Base-by-base conservation (phyloP, 2,888 invertebrate genomes). In the Prosapia bicincta region DNA sequence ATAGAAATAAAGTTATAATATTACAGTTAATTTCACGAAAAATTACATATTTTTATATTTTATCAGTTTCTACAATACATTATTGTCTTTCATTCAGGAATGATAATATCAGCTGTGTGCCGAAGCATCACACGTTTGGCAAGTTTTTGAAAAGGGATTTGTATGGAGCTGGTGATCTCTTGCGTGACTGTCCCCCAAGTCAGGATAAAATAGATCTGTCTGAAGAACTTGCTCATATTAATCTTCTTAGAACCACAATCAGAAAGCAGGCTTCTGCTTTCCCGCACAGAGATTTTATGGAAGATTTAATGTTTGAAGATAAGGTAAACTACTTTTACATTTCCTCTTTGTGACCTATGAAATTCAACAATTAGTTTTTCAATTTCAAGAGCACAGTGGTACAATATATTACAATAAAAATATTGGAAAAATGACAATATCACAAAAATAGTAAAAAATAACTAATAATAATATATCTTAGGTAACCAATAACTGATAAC, bases 81-180 rank as follows among this genome's bases (percentile, higher is more conserved):
- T n/a, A n/a, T n/a, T n/a, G n/a, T n/a, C n/a, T 69, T 28, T 26
- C 3, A 81, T 82, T 76, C 76, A 84, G 84, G 32, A 87, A 87
- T 81, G 82, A 87, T 65, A 88, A 88, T 79, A 85, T 87, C 65
- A 81, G 80, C 10, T 82, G 84, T 72, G 86, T 89, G 1, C 87
- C 88, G 0, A 79, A 85, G 77, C 87, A 86, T n/a, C 85, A 85
- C 78, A 77, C 83, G 26, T 89, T 88, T 80, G 89, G 89, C 0
- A 86, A 82, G 15, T 1, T 69, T 15, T 30, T 65, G 30, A 65
- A 65, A n/a, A 69, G 84, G 28, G 83, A 84, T 26, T 83, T 86
- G 3, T 87, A 86, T 78, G 86, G 85, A 72, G 81, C 88, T 0
- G 85, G 84, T 26, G 87, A 88, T 78, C 85, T 88, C 77, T 81